Evolutionary conservation across 2,888 invertebrate genomes (phyloP).

Genomic region (Pristionchus mayeri): DNA sequence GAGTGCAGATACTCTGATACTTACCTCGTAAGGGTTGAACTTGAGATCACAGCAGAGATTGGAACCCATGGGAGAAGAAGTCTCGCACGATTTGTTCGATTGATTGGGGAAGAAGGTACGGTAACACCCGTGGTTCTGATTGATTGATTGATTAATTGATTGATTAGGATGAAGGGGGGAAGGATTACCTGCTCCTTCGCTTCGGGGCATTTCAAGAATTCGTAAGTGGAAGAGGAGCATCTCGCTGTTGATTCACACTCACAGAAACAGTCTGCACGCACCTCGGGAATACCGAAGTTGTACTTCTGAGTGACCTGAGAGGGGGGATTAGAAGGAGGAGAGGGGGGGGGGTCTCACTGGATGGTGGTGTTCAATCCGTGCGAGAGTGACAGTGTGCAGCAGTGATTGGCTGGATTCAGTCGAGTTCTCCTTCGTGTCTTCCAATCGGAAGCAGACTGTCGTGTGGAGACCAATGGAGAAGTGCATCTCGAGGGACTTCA

Average conservation of each 20-base stretch:
- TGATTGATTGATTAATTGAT: conserved; percentile 33
- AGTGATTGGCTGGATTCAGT: conserved; percentile 54
- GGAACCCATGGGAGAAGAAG: conserved; percentile 55
- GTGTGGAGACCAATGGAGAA: conserved; percentile 66
- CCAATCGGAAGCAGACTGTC: conserved; percentile 66
- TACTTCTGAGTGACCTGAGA: conserved; percentile 71
- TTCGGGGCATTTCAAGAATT: conserved; percentile 49
- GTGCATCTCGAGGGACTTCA: conserved; percentile 62
- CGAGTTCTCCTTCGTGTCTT: conserved; percentile 51
- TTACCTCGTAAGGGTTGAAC: conserved; percentile 57
- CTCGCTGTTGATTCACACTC: conserved; percentile 67
- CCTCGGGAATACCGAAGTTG: conserved; percentile 74
- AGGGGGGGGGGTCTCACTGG: conserved; percentile 57
- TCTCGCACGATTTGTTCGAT: conserved; percentile 66
- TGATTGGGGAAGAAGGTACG: conserved; percentile 75
- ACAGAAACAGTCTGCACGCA: conserved; percentile 72
- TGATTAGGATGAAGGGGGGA: neutral
- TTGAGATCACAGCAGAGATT: conserved; percentile 73
- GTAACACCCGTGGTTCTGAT: conserved; percentile 65
- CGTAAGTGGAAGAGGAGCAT: conserved; percentile 60
- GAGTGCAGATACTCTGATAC: neutral
- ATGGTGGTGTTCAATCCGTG: conserved; percentile 73
- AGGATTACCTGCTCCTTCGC: conserved; percentile 33
- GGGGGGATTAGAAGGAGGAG: neutral
- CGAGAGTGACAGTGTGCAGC: conserved; percentile 71